These are phyloP conservation scores for Furcifer pardalis DNA, from an alignment of 2,797 vertebrate species.

Conservation along the genomic window DNA sequence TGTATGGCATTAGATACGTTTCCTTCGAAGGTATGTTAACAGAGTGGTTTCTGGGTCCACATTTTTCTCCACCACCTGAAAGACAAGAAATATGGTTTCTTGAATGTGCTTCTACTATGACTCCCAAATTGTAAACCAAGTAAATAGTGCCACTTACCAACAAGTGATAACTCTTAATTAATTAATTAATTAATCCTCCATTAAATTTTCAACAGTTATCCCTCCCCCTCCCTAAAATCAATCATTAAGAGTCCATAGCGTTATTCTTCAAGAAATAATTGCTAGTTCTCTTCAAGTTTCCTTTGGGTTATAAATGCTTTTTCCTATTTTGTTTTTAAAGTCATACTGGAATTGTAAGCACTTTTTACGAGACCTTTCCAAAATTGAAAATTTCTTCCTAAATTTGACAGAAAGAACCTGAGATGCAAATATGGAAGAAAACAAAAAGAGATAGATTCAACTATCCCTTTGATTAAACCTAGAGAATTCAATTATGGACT, in stretches of 20 bases:
- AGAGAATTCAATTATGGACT: not conserved
- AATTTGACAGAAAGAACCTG: not conserved
- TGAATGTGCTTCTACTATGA: not conserved
- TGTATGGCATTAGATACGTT: constrained; percentile 77
- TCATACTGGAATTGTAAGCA: no score
- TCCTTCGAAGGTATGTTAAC: constrained; percentile 87
- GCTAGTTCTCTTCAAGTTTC: no score
- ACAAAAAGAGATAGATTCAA: not conserved
- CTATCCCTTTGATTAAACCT: not conserved
- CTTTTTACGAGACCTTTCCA: not conserved
- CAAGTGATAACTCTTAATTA: no score
- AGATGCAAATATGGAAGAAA: not conserved
- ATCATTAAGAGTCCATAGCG: not conserved
- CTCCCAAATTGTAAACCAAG: not conserved
- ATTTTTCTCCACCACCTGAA: constrained; percentile 87
- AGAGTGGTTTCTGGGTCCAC: constrained; percentile 90
- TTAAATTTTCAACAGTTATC: not conserved
- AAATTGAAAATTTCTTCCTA: not conserved
- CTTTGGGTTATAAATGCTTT: no score
- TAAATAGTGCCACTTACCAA: not conserved
- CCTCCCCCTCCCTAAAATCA: no score
- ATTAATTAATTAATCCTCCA: not conserved
- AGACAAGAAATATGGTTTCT: constrained; percentile 40
- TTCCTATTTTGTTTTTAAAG: no score
- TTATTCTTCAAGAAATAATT: not conserved